These are phyloP conservation scores for Enteromius radiatus DNA, from an alignment of 2,797 vertebrate genomes.

Conservation along the genomic window DNA sequence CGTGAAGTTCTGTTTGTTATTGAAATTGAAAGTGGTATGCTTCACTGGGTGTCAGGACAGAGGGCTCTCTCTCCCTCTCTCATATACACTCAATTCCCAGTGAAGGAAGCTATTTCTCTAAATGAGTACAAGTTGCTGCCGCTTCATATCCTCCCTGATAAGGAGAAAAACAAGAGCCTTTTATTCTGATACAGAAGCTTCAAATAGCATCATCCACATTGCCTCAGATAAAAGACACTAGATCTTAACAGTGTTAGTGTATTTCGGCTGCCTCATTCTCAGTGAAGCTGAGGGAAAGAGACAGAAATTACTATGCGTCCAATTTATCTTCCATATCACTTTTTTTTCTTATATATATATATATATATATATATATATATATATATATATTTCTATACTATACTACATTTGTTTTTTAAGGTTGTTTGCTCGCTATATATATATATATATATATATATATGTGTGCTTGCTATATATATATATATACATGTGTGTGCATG, in stretches of 20 bases:
- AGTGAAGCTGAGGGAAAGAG: constrained; percentile 42
- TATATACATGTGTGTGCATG: too few species aligned
- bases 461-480: too few species aligned
- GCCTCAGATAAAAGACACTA: constrained; percentile 76
- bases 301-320: background rate
- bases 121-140: constrained; percentile 77
- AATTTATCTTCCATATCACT: background rate
- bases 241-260: constrained; percentile 80
- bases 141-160: constrained; percentile 85
- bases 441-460: too few species aligned
- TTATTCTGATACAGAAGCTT: constrained; percentile 61
- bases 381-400: background rate
- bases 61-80: background rate
- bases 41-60: background rate
- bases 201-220: constrained; percentile 73
- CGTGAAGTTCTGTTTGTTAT: constrained; percentile 3
- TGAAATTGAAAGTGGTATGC: background rate
- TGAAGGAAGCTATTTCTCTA: constrained; percentile 83
- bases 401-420: too few species aligned
- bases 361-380: background rate
- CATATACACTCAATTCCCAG: constrained; percentile 67
- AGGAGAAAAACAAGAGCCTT: constrained; percentile 80
- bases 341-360: background rate
- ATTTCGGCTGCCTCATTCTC: constrained; percentile 76
- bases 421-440: too few species aligned